These are phyloP conservation scores for Anabacerthia variegaticeps DNA, from an alignment of 2,797 vertebrate genomes.

Conservation along the genomic window DNA sequence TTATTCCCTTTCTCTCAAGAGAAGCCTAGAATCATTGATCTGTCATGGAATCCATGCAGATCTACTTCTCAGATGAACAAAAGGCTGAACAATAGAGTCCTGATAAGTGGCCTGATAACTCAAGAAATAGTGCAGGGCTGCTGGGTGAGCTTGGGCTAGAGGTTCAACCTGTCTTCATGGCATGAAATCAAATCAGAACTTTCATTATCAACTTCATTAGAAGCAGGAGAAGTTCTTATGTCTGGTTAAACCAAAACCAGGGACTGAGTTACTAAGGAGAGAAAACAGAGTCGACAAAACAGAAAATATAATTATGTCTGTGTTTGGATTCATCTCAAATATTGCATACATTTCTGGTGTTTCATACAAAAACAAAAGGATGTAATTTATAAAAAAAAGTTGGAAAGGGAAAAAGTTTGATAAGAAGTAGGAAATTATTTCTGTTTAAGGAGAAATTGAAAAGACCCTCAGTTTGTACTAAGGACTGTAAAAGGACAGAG, in stretches of 20 bases:
- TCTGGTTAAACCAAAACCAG: neutral
- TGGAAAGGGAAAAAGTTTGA: neutral
- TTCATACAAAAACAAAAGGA: neutral
- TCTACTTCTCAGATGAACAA: neutral
- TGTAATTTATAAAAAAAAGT: neutral
- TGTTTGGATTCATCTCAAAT: neutral
- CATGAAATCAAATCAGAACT: neutral
- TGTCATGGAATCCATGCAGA: constrained; percentile 8
- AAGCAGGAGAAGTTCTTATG: neutral
- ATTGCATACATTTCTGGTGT: neutral
- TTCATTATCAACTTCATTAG: neutral
- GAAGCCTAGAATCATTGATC: constrained; percentile 27
- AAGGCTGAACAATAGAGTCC: neutral
- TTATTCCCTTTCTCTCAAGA: constrained; percentile 1
- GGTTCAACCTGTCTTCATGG: neutral
- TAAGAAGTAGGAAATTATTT: neutral
- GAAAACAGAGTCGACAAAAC: neutral
- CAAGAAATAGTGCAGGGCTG: neutral
- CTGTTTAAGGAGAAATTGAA: neutral
- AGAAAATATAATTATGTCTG: neutral
- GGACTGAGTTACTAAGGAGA: neutral
- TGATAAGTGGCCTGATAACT: constrained; percentile 17
- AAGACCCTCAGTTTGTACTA: neutral
- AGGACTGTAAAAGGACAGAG: neutral
- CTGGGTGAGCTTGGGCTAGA: neutral